Percentiles rank a stretch among this genome's conserved stretches.
Evolutionary conservation across 2,888 invertebrate species (phyloP).

Genomic region (Piscicola geometra): DNA sequence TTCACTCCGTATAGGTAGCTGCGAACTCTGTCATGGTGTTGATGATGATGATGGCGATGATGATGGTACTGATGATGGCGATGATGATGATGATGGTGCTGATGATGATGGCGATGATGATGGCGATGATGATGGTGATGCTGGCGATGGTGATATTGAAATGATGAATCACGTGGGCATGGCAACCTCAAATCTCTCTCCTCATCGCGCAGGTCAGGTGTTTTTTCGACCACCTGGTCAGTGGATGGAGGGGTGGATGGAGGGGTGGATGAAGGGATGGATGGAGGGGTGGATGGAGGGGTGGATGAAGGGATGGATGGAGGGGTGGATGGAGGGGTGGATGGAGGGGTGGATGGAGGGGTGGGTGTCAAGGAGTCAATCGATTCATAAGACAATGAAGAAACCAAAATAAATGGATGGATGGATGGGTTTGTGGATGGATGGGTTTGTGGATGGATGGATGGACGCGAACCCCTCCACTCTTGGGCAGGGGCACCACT

Average conservation of each 20-base stretch:
- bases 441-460: background rate
- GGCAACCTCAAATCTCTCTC: background rate
- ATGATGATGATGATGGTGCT: too few relatives aligned
- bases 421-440: background rate
- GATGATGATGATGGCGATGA: background rate
- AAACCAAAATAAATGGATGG: too few relatives aligned
- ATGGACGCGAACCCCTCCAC: conserved; percentile 75
- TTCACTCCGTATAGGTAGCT: conserved; percentile 93
- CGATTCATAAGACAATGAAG: too few relatives aligned
- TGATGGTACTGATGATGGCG: too few relatives aligned
- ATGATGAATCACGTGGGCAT: too few relatives aligned
- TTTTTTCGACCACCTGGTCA: conserved; percentile 1
- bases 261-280: background rate
- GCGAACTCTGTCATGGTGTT: conserved; percentile 52
- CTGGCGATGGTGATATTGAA: too few relatives aligned
- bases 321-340: background rate
- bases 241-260: background rate
- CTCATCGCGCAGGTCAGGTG: background rate
- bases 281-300: background rate
- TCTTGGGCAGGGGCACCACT: conserved; percentile 85
- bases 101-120: too few relatives aligned
- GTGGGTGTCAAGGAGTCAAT: too few relatives aligned
- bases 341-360: too few relatives aligned
- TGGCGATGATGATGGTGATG: too few relatives aligned
- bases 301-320: background rate